These are phyloP conservation scores for Caenorhabditis remanei DNA, from an alignment of 1,140 invertebrate species.

Conservation along the genomic window DNA sequence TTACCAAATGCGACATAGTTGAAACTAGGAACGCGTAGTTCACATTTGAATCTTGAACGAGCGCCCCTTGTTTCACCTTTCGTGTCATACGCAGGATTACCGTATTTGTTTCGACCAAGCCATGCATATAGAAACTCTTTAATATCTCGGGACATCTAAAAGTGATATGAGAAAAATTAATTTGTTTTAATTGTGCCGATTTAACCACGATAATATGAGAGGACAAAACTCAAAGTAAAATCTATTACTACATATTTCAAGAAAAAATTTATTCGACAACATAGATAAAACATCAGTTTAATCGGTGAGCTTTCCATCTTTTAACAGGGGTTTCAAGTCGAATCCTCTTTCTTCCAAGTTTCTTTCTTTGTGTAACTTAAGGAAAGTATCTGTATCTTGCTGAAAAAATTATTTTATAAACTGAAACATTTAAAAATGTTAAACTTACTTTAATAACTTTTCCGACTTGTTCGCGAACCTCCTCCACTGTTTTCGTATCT, in stretches of 20 bases:
- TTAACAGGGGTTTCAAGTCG: slow-evolving; percentile 1
- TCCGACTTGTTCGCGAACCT: neutral
- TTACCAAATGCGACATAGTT: slow-evolving; percentile 52
- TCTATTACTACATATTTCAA: no score
- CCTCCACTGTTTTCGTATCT: slow-evolving; percentile 29
- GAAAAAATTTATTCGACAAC: neutral
- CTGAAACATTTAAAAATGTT: neutral
- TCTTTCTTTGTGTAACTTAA: neutral
- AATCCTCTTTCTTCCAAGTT: slow-evolving; percentile 9
- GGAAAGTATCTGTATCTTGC: slow-evolving; percentile 34
- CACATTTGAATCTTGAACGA: slow-evolving; percentile 40
- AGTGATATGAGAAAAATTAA: neutral
- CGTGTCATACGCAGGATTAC: slow-evolving; percentile 18
- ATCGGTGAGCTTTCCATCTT: slow-evolving; percentile 25
- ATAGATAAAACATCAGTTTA: neutral
- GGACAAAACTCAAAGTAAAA: no score
- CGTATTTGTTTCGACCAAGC: slow-evolving; percentile 50
- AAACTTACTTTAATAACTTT: slow-evolving; percentile 5
- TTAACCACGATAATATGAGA: no score
- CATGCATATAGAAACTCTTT: slow-evolving; percentile 58
- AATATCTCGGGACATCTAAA: slow-evolving; percentile 14
- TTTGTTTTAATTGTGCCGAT: no score
- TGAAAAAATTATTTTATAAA: neutral
- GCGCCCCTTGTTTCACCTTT: neutral
- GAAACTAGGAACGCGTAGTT: slow-evolving; percentile 45